Percentiles rank a stretch among this genome's conserved stretches.
Evolutionary conservation across 2,888 invertebrate species (phyloP).

Genomic region (Trichopria drosophilae): DNA sequence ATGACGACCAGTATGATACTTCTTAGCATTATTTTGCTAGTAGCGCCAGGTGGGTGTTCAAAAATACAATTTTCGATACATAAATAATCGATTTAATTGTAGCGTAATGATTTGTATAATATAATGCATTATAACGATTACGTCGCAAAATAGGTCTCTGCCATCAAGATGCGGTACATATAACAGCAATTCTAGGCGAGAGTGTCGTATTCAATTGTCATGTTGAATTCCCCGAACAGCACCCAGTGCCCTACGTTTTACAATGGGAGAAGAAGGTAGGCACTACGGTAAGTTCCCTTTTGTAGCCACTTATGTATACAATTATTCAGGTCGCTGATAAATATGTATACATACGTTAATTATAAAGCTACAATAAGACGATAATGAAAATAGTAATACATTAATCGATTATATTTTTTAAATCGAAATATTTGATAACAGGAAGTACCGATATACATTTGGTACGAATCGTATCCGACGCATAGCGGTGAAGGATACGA

Average conservation of each 20-base stretch:
- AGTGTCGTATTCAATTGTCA: slow-evolving; percentile 97
- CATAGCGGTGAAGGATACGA: slow-evolving; percentile 95
- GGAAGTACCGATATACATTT: slow-evolving; percentile 96
- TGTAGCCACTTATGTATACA: no score
- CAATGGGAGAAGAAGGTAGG: slow-evolving; percentile 99
- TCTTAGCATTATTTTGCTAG: slow-evolving; percentile 54
- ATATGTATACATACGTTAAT: no score
- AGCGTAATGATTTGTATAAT: neutral
- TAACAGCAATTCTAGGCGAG: slow-evolving; percentile 95
- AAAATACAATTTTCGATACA: neutral
- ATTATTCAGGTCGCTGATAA: no score
- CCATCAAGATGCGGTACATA: slow-evolving; percentile 91
- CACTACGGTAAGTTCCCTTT: slow-evolving; percentile 95
- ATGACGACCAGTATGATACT: slow-evolving; percentile 52
- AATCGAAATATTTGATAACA: no score
- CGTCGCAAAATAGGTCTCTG: slow-evolving; percentile 66
- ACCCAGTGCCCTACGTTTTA: slow-evolving; percentile 95
- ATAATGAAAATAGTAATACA: no score
- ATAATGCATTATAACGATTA: neutral
- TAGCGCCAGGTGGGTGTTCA: slow-evolving; percentile 50
- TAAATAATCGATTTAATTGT: neutral
- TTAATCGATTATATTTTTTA: no score
- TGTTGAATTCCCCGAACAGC: slow-evolving; percentile 94
- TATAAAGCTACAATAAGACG: no score
- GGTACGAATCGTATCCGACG: slow-evolving; percentile 97